Evolutionary conservation across 2,888 invertebrate species (phyloP).

Genomic region (Neuroscelio doddi): DNA sequence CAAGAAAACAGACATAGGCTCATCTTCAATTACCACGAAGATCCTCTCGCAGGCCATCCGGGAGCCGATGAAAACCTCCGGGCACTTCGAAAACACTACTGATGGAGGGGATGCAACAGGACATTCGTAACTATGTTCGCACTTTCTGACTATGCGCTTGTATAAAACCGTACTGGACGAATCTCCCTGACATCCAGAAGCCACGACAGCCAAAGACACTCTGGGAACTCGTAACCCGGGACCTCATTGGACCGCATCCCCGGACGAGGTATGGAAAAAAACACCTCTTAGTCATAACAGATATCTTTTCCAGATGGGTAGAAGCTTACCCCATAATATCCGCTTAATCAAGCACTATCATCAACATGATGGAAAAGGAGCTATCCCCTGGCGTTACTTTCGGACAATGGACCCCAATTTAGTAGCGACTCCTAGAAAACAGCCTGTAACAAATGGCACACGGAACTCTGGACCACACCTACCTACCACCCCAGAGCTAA

Average conservation of each 20-base stretch:
- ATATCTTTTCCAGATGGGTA: conserved; percentile 49
- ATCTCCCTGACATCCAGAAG: neutral
- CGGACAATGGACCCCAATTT: conserved; percentile 42
- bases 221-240: conserved; percentile 22
- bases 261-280: conserved; percentile 18
- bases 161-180: conserved; percentile 3
- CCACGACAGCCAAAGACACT: conserved; percentile 15
- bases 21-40: conserved; percentile 23
- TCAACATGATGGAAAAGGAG: conserved; percentile 17
- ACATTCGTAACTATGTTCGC: conserved; percentile 25
- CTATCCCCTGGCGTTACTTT: conserved; percentile 18
- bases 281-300: conserved; percentile 45
- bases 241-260: conserved; percentile 47
- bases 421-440: neutral
- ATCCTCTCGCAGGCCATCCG: conserved; percentile 18
- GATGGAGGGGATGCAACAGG: conserved; percentile 37
- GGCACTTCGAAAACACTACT: conserved; percentile 1
- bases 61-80: conserved; percentile 12
- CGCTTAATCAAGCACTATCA: conserved; percentile 12
- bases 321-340: conserved; percentile 44
- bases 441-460: conserved; percentile 11
- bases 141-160: conserved; percentile 2
- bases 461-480: conserved; percentile 32
- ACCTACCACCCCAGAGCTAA: conserved; percentile 38
- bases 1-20: conserved; percentile 7